These are phyloP conservation scores for Lasioglossum baleicum DNA, from an alignment of 1,140 invertebrate species.

Conservation along the genomic window DNA sequence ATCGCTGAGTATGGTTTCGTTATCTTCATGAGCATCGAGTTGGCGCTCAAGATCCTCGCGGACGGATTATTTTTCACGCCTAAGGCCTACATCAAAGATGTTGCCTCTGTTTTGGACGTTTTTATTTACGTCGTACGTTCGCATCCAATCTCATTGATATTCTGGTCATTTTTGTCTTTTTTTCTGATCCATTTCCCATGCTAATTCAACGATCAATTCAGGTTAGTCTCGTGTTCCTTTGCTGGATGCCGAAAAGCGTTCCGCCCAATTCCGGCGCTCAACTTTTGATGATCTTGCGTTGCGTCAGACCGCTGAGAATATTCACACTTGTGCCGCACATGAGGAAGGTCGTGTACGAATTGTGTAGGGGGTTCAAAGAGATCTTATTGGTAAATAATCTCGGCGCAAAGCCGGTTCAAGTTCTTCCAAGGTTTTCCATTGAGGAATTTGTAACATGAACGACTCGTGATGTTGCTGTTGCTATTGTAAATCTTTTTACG, in stretches of 20 bases:
- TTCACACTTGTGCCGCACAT: conserved; percentile 99
- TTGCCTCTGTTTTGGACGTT: conserved; percentile 96
- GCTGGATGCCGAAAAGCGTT: conserved; percentile 97
- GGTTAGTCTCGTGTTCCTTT: conserved; percentile 96
- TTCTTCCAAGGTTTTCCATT: not conserved
- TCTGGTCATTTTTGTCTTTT: not conserved
- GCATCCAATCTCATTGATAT: not conserved
- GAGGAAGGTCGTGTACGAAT: conserved; percentile 99
- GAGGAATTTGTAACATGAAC: not conserved
- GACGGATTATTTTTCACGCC: conserved; percentile 99
- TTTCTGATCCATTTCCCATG: not conserved
- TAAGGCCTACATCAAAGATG: conserved; percentile 98
- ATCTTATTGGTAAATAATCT: conserved; percentile 90
- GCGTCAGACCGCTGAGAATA: conserved; percentile 96
- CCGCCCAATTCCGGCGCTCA: conserved; percentile 95
- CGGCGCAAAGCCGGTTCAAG: not conserved
- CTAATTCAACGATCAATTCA: conserved; percentile 71
- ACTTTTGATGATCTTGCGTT: conserved; percentile 97
- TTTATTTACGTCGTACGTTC: conserved; percentile 96
- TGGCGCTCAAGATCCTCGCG: conserved; percentile 96
- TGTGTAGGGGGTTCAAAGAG: conserved; percentile 99
- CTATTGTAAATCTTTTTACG: no score
- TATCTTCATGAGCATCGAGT: conserved; percentile 98
- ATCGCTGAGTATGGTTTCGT: conserved; percentile 99
- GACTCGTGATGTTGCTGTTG: no score